These are phyloP conservation scores for Lophius americanus DNA, from an alignment of 2,797 vertebrate genomes.

Conservation along the genomic window DNA sequence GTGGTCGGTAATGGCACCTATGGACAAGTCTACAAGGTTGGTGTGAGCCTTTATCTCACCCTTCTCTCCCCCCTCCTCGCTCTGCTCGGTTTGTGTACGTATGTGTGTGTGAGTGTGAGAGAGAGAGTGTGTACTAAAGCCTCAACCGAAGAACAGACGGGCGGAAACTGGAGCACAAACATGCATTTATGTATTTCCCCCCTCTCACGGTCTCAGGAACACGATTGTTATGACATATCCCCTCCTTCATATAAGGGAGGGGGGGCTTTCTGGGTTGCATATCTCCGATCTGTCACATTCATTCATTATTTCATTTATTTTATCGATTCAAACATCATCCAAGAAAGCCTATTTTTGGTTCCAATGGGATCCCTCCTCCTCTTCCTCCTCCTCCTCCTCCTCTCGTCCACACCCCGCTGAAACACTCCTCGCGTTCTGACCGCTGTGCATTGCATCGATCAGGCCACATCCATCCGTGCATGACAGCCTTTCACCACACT, in stretches of 20 bases:
- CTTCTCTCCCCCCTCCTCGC: too few relatives aligned
- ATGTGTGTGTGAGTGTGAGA: conserved; percentile 9
- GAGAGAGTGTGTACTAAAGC: conserved; percentile 11
- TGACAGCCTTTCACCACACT: conserved; percentile 49
- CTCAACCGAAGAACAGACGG: conserved; percentile 31
- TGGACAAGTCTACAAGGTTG: conserved; percentile 99
- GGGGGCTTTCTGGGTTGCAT: conserved; percentile 49
- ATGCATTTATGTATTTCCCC: conserved; percentile 45
- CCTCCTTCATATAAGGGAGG: background rate
- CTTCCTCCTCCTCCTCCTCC: conserved; percentile 9
- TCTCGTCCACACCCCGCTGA: conserved; percentile 62
- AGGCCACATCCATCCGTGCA: conserved; percentile 40
- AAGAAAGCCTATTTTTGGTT: conserved; percentile 45
- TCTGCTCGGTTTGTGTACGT: conserved; percentile 3
- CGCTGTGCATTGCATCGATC: conserved; percentile 26
- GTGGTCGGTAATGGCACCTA: conserved; percentile 99
- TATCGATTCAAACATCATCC: conserved; percentile 36
- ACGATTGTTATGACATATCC: conserved; percentile 29
- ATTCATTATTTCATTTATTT: conserved; percentile 16
- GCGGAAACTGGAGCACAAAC: conserved; percentile 65
- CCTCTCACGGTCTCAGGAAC: conserved; percentile 36
- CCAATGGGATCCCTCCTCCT: conserved; percentile 12
- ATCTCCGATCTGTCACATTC: conserved; percentile 42
- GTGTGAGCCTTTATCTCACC: conserved; percentile 64
- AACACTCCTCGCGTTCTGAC: conserved; percentile 25